These are phyloP conservation scores for Allobates femoralis DNA, from an alignment of 2,797 vertebrate species.

Conservation along the genomic window DNA sequence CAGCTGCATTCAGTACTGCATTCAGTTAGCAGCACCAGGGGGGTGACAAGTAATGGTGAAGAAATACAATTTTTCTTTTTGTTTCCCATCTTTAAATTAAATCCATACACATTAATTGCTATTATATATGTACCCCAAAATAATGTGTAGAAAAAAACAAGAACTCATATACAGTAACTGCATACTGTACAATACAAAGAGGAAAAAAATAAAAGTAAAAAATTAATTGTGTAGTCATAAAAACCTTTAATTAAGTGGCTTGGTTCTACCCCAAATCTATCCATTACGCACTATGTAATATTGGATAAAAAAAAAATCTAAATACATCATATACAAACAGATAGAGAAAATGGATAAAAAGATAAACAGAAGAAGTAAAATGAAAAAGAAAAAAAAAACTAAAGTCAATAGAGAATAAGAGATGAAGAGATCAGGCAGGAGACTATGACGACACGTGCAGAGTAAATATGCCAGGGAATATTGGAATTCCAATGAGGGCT, in stretches of 20 bases:
- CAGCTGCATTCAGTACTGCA: no score
- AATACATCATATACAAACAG: constrained; percentile 1
- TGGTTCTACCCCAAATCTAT: background rate
- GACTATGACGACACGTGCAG: background rate
- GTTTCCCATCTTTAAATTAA: no score
- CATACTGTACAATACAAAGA: background rate
- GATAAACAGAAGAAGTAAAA: constrained; percentile 9
- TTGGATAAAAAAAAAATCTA: background rate
- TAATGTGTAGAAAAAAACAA: no score
- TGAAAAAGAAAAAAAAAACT: background rate
- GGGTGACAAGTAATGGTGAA: no score
- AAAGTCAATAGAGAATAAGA: constrained; percentile 27
- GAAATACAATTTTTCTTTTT: no score
- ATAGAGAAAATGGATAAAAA: constrained; percentile 3
- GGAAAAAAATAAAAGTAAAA: background rate
- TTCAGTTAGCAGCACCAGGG: no score
- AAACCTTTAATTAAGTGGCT: background rate
- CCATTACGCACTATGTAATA: background rate
- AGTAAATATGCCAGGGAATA: constrained; percentile 15
- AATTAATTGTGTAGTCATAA: background rate
- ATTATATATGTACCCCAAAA: no score
- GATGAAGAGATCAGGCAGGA: constrained; percentile 15
- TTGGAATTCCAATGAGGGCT: constrained; percentile 5
- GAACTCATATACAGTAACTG: background rate
- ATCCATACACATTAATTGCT: no score